A percentile compares a stretch with the other conserved stretches of the same genome.
Conservation (phyloP, 2,113 vertebrate species). For the Sclerurus mexicanus region DNA sequence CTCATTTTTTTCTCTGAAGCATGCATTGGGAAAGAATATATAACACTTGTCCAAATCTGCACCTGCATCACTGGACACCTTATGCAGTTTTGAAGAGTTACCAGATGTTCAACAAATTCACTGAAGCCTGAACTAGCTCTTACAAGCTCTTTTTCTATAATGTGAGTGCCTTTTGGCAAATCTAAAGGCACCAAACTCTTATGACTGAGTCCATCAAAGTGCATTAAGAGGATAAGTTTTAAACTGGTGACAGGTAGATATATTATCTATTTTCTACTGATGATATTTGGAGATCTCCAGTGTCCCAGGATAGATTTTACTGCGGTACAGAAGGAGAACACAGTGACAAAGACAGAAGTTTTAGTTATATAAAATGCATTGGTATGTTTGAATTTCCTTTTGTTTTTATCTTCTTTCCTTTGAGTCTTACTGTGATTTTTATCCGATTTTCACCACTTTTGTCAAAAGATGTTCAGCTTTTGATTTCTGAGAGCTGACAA, state of each 20-base stretch:
- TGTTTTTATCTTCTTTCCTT: neutral
- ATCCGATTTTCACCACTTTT: neutral
- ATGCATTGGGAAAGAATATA: neutral
- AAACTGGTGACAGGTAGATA: neutral
- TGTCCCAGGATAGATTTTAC: neutral
- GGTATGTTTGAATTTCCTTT: neutral
- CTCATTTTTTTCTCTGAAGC: neutral
- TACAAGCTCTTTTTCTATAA: neutral
- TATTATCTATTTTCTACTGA: neutral
- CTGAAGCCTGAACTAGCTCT: neutral
- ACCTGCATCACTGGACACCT: neutral
- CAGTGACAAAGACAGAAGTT: neutral
- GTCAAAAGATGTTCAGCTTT: neutral
- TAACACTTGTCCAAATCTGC: neutral
- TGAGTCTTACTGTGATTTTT: neutral
- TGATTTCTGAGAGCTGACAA: neutral
- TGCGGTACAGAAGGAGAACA: neutral
- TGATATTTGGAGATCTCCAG: neutral
- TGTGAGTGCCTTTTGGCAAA: neutral
- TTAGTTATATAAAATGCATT: neutral
- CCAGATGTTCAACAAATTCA: neutral
- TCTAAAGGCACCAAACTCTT: neutral
- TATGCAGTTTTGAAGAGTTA: neutral
- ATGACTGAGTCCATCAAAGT: neutral
- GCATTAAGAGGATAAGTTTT: neutral